Conservation (phyloP, 2,888 invertebrate species). For the Lamproptera curius region DNA sequence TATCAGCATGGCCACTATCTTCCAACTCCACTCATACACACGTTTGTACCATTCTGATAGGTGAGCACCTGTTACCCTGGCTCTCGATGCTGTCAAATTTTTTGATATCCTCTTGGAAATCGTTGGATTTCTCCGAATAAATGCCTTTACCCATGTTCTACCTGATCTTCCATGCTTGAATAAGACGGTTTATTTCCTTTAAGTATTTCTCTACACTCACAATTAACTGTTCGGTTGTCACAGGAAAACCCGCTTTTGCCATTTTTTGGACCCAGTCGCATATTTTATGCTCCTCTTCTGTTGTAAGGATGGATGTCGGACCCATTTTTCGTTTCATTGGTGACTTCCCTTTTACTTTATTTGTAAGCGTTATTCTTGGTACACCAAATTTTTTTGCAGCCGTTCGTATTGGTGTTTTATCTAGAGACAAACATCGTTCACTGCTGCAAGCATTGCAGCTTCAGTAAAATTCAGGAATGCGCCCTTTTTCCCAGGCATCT, state of each 20-base stretch:
- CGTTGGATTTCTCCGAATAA: neutral
- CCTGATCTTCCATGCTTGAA: constrained; percentile 25
- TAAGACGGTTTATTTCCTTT: constrained; percentile 23
- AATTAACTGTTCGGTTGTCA: constrained; percentile 25
- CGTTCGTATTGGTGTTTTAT: constrained; percentile 29
- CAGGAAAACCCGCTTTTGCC: constrained; percentile 23
- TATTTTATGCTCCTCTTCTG: constrained; percentile 11
- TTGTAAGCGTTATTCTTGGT: constrained; percentile 30
- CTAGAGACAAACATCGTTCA: constrained; percentile 28
- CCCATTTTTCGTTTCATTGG: constrained; percentile 31
- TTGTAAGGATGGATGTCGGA: constrained; percentile 26
- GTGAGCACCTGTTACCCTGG: constrained; percentile 24
- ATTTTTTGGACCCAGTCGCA: too few relatives aligned
- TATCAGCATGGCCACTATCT: neutral
- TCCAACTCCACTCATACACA: constrained; percentile 23
- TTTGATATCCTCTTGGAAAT: constrained; percentile 29
- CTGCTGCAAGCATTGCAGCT: constrained; percentile 22
- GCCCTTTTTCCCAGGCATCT: constrained; percentile 28
- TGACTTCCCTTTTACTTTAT: constrained; percentile 30
- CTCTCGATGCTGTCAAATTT: constrained; percentile 25
- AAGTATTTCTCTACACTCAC: constrained; percentile 23
- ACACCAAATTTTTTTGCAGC: constrained; percentile 32
- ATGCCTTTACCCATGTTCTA: constrained; percentile 23
- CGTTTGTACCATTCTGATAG: constrained; percentile 28
- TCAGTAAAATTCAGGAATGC: constrained; percentile 27